A percentile compares a stretch with the other conserved stretches of the same genome.
Evolutionary conservation across 92 coral and sea anemone genomes (phyloP).

Genomic region (Muricea muricata): DNA sequence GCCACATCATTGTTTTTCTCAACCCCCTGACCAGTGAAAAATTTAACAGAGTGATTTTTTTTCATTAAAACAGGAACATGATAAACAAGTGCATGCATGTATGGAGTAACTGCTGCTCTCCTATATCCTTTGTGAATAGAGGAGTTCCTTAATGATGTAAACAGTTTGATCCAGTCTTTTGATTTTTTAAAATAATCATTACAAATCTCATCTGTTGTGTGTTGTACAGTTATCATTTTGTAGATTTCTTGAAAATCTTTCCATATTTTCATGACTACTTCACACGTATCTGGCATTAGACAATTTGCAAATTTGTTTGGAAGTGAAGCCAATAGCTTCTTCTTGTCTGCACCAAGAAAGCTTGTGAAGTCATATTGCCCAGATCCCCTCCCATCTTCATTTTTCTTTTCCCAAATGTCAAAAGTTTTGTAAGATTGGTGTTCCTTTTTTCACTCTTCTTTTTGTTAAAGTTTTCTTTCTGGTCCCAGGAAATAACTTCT

Average conservation of each 20-base stretch:
- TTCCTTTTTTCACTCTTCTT: slow-evolving; percentile 46
- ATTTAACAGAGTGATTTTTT: slow-evolving; percentile 50
- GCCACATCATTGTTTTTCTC: slow-evolving; percentile 67
- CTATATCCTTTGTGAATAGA: slow-evolving; percentile 45
- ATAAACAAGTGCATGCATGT: slow-evolving; percentile 62
- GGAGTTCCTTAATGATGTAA: slow-evolving; percentile 50
- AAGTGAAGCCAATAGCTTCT: slow-evolving; percentile 45
- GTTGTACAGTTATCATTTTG: slow-evolving; percentile 27
- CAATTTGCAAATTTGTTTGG: slow-evolving; percentile 39
- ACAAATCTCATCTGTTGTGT: slow-evolving; percentile 21
- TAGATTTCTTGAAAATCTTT: slow-evolving; percentile 55
- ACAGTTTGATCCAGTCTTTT: slow-evolving; percentile 58
- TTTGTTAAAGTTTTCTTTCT: slow-evolving; percentile 54
- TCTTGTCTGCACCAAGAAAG: slow-evolving; percentile 64
- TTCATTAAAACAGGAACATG: slow-evolving; percentile 58
- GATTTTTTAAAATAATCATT: slow-evolving; percentile 42
- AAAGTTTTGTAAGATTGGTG: slow-evolving; percentile 49
- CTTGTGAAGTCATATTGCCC: slow-evolving; percentile 65
- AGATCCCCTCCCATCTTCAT: slow-evolving; percentile 62
- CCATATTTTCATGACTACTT: slow-evolving; percentile 60
- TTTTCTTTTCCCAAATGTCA: slow-evolving; percentile 70
- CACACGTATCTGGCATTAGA: slow-evolving; percentile 11
- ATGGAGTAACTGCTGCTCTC: slow-evolving; percentile 67
- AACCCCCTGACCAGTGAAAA: slow-evolving; percentile 72
- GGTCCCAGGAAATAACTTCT: slow-evolving; percentile 60